phyloP scores from a whole-genome alignment of 2,888 invertebrate species.

The Ophioninae sp. region DNA sequence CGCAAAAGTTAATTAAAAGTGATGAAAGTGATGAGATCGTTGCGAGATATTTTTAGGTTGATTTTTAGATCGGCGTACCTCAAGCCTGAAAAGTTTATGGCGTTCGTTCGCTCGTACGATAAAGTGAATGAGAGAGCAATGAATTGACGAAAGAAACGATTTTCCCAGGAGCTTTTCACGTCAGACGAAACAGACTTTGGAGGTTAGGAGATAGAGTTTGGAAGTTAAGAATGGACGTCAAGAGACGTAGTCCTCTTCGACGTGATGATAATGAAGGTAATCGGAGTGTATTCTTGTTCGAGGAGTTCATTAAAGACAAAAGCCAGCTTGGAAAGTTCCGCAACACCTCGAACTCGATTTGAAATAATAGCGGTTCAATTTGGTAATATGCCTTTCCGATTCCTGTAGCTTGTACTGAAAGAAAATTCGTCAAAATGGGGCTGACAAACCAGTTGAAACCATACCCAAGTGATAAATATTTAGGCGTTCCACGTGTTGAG shows the following conservation, averaged over 20 bases:
- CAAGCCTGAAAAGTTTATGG: no score
- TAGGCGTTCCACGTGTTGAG: constrained; percentile 34
- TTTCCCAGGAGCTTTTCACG: no score
- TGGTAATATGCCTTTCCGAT: background rate
- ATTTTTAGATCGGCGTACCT: no score
- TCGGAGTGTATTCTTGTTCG: background rate
- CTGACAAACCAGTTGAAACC: background rate
- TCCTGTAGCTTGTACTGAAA: background rate
- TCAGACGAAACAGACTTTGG: no score
- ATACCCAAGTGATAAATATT: constrained; percentile 44
- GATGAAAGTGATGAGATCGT: background rate
- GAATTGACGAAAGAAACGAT: no score
- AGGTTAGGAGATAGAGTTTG: no score
- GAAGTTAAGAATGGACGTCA: no score
- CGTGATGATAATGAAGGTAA: no score
- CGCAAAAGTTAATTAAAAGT: constrained; percentile 20
- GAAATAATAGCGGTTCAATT: background rate
- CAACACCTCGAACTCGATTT: background rate
- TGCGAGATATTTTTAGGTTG: no score
- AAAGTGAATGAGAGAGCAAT: no score
- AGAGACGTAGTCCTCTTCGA: no score
- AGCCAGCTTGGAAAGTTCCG: background rate
- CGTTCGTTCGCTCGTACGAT: no score
- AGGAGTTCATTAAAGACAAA: background rate
- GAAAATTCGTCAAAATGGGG: background rate